These are phyloP conservation scores for Myrmecophaga tridactyla DNA, from an alignment of 2,113 vertebrate genomes.

Conservation along the genomic window DNA sequence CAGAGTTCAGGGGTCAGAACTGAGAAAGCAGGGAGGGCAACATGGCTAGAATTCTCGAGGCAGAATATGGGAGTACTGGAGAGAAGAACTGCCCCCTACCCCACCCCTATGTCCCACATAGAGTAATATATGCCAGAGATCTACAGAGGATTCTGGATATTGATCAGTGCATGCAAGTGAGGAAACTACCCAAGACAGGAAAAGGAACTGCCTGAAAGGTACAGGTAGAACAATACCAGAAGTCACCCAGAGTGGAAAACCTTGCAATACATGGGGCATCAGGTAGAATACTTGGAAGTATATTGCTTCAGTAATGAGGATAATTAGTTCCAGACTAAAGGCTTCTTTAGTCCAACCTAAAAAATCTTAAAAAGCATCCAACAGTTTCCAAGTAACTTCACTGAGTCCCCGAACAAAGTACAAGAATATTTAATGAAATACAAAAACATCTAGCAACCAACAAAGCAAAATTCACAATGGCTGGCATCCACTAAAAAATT, in stretches of 20 bases:
- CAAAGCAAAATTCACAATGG: constrained; percentile 18
- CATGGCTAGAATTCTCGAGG: not conserved
- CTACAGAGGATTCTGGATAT: not conserved
- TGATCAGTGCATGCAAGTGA: not conserved
- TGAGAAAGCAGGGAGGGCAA: not conserved
- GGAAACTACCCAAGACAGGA: not conserved
- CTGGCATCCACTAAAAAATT: not conserved
- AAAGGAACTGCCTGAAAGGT: not conserved
- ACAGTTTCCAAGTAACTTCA: constrained; percentile 31
- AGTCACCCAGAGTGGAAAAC: not conserved
- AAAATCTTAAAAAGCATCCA: constrained; percentile 14
- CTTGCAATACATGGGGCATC: not conserved
- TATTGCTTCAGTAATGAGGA: not conserved
- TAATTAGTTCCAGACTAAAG: not conserved
- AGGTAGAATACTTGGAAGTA: not conserved
- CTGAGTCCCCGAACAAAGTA: not conserved
- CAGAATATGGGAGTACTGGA: not conserved
- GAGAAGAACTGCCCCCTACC: no score
- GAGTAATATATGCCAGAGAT: not conserved
- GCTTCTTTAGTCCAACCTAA: not conserved
- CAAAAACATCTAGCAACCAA: not conserved
- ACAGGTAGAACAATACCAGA: not conserved
- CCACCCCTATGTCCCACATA: no score
- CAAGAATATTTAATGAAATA: constrained; percentile 24
- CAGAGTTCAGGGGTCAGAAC: not conserved